Conservation (phyloP, 2,113 vertebrate genomes). For the Catagonus wagneri region DNA sequence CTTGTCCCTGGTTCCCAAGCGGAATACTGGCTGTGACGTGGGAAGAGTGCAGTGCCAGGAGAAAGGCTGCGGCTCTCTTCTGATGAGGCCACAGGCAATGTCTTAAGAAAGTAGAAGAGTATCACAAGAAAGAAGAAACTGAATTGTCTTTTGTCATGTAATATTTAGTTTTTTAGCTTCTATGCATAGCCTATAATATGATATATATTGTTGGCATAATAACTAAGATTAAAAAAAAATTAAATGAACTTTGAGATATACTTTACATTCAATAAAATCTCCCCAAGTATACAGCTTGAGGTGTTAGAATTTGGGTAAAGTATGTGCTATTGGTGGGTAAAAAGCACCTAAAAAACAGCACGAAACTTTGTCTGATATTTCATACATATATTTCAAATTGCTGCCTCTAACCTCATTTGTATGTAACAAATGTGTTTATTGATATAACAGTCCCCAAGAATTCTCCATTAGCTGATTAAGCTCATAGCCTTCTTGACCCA, state of each 20-base stretch:
- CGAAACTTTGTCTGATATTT: not conserved
- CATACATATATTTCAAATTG: not conserved
- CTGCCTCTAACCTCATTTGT: not conserved
- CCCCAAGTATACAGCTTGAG: not conserved
- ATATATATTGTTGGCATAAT: not conserved
- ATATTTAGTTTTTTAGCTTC: slow-evolving; percentile 8
- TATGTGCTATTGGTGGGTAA: not conserved
- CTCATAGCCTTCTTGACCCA: not conserved
- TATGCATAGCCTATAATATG: not conserved
- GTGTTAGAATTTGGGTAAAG: not conserved
- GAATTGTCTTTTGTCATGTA: not conserved
- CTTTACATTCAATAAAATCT: not conserved
- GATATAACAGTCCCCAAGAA: not conserved
- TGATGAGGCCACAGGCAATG: not conserved
- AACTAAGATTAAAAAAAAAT: not conserved
- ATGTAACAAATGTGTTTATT: slow-evolving; percentile 27
- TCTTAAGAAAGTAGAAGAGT: not conserved
- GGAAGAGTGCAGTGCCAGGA: not conserved
- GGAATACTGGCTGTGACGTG: not conserved
- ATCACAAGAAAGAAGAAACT: not conserved
- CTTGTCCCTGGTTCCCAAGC: not conserved
- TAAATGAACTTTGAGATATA: not conserved
- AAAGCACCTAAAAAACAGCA: not conserved
- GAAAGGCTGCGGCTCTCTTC: not conserved
- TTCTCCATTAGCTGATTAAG: slow-evolving; percentile 51